Conservation (phyloP, 2,113 vertebrate species). For the Notarius lentiginosus region DNA sequence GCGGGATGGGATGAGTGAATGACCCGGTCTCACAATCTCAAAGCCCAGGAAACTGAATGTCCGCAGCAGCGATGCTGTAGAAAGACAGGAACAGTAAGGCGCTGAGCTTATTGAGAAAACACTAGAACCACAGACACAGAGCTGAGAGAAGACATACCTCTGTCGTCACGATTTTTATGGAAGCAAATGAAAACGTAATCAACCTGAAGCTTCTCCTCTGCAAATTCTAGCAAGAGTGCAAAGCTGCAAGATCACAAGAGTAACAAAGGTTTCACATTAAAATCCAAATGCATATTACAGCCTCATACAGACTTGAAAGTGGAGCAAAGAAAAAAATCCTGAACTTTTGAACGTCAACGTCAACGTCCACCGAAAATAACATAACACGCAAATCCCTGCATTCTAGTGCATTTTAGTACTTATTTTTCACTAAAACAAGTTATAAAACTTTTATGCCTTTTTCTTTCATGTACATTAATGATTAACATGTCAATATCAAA, state of each 20-base stretch:
- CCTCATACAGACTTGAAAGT: not conserved
- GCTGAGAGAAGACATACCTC: constrained; percentile 75
- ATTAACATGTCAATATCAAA: no score
- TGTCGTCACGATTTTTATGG: constrained; percentile 92
- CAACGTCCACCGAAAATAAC: no score
- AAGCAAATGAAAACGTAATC: constrained; percentile 95
- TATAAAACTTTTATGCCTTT: no score
- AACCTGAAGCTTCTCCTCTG: constrained; percentile 89
- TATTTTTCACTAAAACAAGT: no score
- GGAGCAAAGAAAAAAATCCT: no score
- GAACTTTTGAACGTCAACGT: no score
- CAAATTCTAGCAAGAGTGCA: constrained; percentile 91
- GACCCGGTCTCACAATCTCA: constrained; percentile 99
- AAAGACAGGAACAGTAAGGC: not conserved
- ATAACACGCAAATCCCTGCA: no score
- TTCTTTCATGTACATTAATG: no score
- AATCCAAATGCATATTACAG: not conserved
- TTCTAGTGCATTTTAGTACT: no score
- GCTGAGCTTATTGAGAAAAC: not conserved
- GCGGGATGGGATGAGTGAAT: constrained; percentile 96
- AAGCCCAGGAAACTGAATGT: constrained; percentile 99
- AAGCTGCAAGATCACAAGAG: constrained; percentile 71
- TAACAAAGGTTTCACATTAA: not conserved
- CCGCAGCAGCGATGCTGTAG: constrained; percentile 86
- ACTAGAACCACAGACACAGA: not conserved